Base-by-base conservation (phyloP, 1,140 invertebrate species). In the Colletes gigas region DNA sequence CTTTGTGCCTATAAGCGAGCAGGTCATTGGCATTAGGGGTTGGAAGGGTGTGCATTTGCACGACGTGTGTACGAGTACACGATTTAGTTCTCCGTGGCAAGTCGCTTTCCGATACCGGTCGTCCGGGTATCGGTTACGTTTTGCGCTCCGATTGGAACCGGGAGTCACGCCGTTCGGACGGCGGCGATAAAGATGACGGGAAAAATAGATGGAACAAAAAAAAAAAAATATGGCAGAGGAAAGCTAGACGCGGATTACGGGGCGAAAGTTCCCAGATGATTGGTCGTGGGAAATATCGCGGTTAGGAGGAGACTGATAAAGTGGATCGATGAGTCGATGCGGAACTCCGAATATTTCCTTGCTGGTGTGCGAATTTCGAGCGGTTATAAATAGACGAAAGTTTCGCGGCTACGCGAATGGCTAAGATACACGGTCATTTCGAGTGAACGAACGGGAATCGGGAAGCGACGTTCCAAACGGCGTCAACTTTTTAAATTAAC, bases 1-100 rank as follows among this genome's bases (percentile, higher is more conserved):
- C 88, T 92, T 90, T 91, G 89, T 87, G 87, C 89, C 89, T 89
- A 91, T 91, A 91, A 91, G 88, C 86, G 86, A 88, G 83, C 88
- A 89, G 91, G 91, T 92, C 91, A 91, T 91, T 92, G 91, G 90
- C 91, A 88, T 88, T 91, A 88, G 88, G 85, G 88, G 90, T 90
- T 90, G 89, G 88, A 83, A 90, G 88, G 82, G 84, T 88, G 88
- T 83, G 83, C 87, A 89, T 90, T 86, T 88, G 77, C 81, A 70
- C 79, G 68, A 70, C 67, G 81, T 69, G 81, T 82, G 83, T 82
- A 71, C 74, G 60, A 47, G 71, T 82, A 78, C 54, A 59, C 82
- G 69, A 86, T 85, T 83, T 82, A 86, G 73, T 85, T 62, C 76
- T 66, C 83, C 74, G 74, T 47, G 65, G 63, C 30, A 60, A 74